Percentiles rank a stretch among this genome's conserved stretches.
Conservation (phyloP, 1,140 invertebrate species). For the Drosophila funebris region DNA sequence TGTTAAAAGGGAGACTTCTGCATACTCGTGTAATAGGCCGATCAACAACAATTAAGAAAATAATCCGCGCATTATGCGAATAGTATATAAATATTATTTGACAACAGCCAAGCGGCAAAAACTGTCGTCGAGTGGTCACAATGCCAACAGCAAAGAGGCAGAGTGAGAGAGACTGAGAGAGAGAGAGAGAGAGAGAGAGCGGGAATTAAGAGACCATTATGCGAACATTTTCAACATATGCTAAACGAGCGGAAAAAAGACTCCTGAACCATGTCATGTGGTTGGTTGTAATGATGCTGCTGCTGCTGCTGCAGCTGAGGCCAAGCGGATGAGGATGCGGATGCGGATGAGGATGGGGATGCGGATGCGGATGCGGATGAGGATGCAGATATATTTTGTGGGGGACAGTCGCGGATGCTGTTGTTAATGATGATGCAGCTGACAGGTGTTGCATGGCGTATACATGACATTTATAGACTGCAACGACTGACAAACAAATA, state of each 20-base stretch:
- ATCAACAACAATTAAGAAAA: constrained; percentile 69
- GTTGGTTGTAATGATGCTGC: constrained; percentile 49
- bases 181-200: not conserved
- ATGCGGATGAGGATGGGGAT: constrained; percentile 15
- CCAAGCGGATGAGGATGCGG: constrained; percentile 1
- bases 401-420: not conserved
- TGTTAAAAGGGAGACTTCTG: too few species aligned
- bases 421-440: constrained; percentile 24
- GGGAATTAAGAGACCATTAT: constrained; percentile 48
- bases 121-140: constrained; percentile 16
- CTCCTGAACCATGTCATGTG: constrained; percentile 31
- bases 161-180: not conserved
- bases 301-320: constrained; percentile 30
- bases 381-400: constrained; percentile 3
- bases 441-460: constrained; percentile 38
- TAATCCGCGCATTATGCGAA: constrained; percentile 63
- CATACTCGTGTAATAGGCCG: constrained; percentile 46
- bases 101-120: constrained; percentile 29
- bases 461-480: constrained; percentile 50
- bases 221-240: constrained; percentile 52
- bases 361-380: constrained; percentile 4
- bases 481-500: not conserved
- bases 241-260: constrained; percentile 23
- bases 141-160: not conserved
- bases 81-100: constrained; percentile 68